These are phyloP conservation scores for Dermatemys mawii DNA, from an alignment of 2,113 vertebrate genomes.

Conservation along the genomic window DNA sequence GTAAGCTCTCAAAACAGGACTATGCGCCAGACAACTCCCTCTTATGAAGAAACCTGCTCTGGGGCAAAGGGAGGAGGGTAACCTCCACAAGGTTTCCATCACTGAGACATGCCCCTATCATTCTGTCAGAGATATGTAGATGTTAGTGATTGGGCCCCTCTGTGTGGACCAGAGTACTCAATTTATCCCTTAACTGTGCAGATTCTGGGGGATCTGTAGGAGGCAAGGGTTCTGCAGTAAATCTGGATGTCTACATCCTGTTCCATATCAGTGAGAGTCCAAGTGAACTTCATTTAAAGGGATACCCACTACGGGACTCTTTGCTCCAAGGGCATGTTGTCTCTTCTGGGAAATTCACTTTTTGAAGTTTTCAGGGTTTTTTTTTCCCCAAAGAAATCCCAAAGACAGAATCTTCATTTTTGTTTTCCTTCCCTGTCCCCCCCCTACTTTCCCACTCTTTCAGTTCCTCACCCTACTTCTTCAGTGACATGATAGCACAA, in stretches of 20 bases:
- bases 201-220: not conserved
- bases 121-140: not conserved
- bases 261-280: not conserved
- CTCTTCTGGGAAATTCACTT: not conserved
- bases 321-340: not conserved
- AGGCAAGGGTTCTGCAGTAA: not conserved
- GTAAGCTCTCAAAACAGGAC: too few relatives aligned
- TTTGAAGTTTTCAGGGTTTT: not conserved
- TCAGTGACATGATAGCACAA: not conserved
- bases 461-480: not conserved
- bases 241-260: not conserved
- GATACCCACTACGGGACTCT: not conserved
- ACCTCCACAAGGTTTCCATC: not conserved
- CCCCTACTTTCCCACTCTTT: not conserved
- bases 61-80: not conserved
- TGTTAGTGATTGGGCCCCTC: not conserved
- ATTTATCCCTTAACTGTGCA: not conserved
- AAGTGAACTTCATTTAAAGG: not conserved
- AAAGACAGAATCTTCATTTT: not conserved
- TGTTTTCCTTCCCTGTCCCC: not conserved
- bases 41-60: not conserved
- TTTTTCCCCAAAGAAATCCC: not conserved
- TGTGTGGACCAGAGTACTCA: not conserved
- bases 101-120: not conserved
- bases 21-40: not conserved